Base-by-base conservation (phyloP, 2,113 vertebrate genomes). In the Amphiprion percula region DNA sequence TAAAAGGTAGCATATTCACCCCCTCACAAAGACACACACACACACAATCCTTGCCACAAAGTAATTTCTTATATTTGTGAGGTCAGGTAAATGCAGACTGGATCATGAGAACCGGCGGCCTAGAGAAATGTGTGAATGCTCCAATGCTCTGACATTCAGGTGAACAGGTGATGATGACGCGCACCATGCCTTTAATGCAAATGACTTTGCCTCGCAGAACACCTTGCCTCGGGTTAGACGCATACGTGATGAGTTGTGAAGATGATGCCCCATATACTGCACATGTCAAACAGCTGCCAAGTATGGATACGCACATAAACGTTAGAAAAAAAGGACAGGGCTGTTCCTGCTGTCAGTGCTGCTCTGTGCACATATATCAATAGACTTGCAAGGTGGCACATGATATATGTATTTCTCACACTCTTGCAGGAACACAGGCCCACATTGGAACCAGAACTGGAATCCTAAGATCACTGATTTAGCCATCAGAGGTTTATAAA, bases 211-310 rank as follows among this genome's bases (percentile, higher is more conserved):
- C 50, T 52, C 17, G 21, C 4, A 19, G 54, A 69, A 77, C 67
- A 56, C 63, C 44, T 41, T 41, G 73, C 79, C 50, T 53, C 21
- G 64, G 66, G 49, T 77, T 37, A 41, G 26, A 78, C 63, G 69
- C 30, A 60, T 77, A 72, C 55, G 58, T 55, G 87, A 84, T 71
- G 60, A 84, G 55, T 19, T 74, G 39, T 28, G 53, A 15, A 15
- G 21, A 75, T 26, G 39, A 68, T 65, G 55, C 26, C 60, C 79
- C 65, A 79, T 33, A 77, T 74, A 26, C 5, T 10, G 52, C 2
- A 67, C 77, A 76, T 70, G 59, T 78, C 72, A 84, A 71, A 77
- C 37, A 64, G 50, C 63, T 37, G 54, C 49, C 46, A 46, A 26
- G 37, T 44, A 41, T 12, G 52, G 33, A 33, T 26, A 39, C 58